Percentiles rank a stretch among this genome's conserved stretches.
These are phyloP conservation scores for Burhinus oedicnemus DNA, from an alignment of 2,113 vertebrate species.

Conservation along the genomic window DNA sequence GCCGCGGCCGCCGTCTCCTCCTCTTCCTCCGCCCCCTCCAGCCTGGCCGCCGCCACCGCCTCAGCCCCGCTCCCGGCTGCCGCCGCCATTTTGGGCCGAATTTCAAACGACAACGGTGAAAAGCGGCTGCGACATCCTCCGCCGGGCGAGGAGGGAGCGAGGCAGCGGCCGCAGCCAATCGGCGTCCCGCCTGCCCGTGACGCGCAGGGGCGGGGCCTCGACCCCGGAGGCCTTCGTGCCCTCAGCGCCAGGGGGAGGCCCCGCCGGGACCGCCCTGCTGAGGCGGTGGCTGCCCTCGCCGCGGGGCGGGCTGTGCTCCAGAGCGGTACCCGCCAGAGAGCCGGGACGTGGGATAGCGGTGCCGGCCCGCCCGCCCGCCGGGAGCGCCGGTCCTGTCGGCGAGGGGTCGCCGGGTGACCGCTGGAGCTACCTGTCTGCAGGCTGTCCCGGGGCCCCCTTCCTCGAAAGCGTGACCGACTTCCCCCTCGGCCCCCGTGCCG, in stretches of 20 bases:
- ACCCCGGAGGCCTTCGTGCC: background rate
- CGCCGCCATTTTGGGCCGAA: conserved; percentile 59
- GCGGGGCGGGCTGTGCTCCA: accelerated
- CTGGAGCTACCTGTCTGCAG: too few species aligned
- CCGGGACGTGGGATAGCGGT: too few species aligned
- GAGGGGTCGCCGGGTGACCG: too few species aligned
- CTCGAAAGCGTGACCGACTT: background rate
- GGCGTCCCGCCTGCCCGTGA: background rate
- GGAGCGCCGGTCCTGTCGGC: background rate
- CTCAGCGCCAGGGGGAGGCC: background rate
- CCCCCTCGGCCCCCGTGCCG: too few species aligned
- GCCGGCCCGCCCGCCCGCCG: too few species aligned
- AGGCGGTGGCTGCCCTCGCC: too few species aligned
- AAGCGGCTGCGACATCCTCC: background rate
- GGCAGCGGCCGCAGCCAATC: background rate
- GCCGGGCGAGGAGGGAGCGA: background rate
- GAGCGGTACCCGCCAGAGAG: too few species aligned
- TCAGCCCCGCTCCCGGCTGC: background rate
- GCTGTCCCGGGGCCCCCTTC: too few species aligned
- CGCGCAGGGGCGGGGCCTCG: background rate
- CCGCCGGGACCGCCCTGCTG: too few species aligned
- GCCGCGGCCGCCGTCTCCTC: background rate
- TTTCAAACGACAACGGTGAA: background rate
- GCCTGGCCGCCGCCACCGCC: background rate
- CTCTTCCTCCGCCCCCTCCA: conserved; percentile 54